Evolutionary conservation across 2,113 vertebrate species (phyloP), one percentile per base, ranked within the genome.

Genomic region (Notechis scutatus): DNA sequence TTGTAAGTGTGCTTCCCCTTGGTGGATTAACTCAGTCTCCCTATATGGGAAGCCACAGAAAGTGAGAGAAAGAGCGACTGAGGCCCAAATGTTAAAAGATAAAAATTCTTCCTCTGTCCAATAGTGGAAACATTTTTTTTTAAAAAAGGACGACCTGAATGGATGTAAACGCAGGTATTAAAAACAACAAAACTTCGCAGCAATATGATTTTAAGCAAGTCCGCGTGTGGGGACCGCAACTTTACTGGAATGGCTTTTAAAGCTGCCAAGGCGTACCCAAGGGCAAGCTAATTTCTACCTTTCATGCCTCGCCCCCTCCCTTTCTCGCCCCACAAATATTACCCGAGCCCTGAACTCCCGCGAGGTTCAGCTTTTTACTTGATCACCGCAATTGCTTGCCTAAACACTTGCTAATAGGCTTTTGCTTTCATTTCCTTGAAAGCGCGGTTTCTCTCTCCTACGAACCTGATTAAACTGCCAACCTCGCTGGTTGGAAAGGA

Each of bases 51-150:
- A 92, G 81, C 42, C 55, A 56, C 92, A 91, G 87, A 88, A 29
- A 11, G 47, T 9, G 5, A 34, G n/a, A 20, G n/a, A 11, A 74
- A 34, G 69, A 18, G n/a, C 15, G 1, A 15, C 1, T 10, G 9
- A 52, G 34, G 20, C 47, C 92, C 89, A 94, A 94, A 91, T 93
- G 93, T 94, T 90, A 74, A 42, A 61, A 57, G 95, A 94, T 94
- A 94, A 54, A 91, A 95, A 94, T 95, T 94, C 90, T 96, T 94
- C 90, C 93, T 90, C 91, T 93, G 92, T 64, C 96, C 91, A 96
- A 95, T 96, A 93, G 94, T 92, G 94, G 57, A 55, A 7, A 18
- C 55, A 20, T 45, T 26, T 59, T 59, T 21, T 56, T 56, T 56
- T 56, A 42, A 47, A 42, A 59, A 29, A 45, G 92, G 12, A 93